Percentiles rank a stretch among this genome's conserved stretches.
phyloP scores from a whole-genome alignment of 2,797 vertebrate species.

The Amblyraja radiata region DNA sequence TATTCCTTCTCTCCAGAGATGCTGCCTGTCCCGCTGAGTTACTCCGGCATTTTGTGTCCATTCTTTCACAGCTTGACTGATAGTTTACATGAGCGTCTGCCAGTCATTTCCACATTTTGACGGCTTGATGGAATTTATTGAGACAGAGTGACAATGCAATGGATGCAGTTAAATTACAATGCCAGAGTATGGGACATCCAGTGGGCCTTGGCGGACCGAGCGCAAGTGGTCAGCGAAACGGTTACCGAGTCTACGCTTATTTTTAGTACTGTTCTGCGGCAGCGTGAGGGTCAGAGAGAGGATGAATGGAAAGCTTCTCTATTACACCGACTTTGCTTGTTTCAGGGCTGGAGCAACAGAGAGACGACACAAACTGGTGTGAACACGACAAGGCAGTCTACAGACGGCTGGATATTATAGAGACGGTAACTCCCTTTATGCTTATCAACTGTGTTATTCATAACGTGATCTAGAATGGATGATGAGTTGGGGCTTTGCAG shows the following conservation, averaged over 20 bases:
- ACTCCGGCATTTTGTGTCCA: too few species aligned
- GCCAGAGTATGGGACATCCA: neutral
- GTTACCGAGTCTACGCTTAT: too few species aligned
- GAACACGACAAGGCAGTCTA: neutral
- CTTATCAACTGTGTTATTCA: neutral
- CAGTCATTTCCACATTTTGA: neutral
- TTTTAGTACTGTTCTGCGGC: neutral
- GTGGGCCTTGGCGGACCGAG: too few species aligned
- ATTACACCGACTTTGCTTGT: neutral
- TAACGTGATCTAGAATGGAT: neutral
- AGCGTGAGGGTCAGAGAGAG: neutral
- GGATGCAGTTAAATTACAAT: neutral
- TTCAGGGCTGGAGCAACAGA: neutral
- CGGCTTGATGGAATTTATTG: neutral
- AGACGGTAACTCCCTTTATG: constrained; percentile 3
- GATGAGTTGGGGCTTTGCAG: neutral
- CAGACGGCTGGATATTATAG: neutral
- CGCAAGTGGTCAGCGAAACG: too few species aligned
- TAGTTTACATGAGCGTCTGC: neutral
- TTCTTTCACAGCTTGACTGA: neutral
- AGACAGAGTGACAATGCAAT: neutral
- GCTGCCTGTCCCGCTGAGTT: too few species aligned
- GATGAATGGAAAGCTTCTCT: neutral
- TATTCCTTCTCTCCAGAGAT: too few species aligned
- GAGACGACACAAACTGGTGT: neutral